Evolutionary conservation across 2,888 invertebrate genomes (phyloP).

Genomic region (Monochamus alternatus): DNA sequence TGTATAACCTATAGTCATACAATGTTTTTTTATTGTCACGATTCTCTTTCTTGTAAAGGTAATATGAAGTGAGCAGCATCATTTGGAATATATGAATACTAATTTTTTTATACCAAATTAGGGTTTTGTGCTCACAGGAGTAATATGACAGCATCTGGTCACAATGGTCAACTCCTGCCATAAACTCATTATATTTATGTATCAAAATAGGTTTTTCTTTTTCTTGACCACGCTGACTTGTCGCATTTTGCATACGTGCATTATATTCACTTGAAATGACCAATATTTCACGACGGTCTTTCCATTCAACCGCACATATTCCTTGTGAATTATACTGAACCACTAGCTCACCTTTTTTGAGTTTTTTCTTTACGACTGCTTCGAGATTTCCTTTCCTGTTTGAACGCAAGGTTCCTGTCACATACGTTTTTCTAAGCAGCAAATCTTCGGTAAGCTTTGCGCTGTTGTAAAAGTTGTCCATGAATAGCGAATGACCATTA

Average conservation of each 20-base stretch:
- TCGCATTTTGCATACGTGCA: no score
- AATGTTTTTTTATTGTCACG: conserved; percentile 34
- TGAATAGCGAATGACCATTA: background rate
- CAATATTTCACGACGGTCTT: conserved; percentile 58
- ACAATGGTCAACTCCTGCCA: conserved; percentile 8
- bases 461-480: conserved; percentile 2
- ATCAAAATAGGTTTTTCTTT: no score
- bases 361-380: background rate
- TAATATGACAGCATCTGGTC: conserved; percentile 50
- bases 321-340: conserved; percentile 50
- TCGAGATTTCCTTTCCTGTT: background rate
- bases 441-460: background rate
- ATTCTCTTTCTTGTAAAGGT: conserved; percentile 44
- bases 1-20: conserved; percentile 44
- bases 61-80: conserved; percentile 46
- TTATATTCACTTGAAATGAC: conserved; percentile 57
- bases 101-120: conserved; percentile 50
- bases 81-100: conserved; percentile 49
- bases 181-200: no score
- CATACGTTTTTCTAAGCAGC: background rate
- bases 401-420: background rate
- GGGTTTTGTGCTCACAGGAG: conserved; percentile 46
- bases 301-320: conserved; percentile 58
- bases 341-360: conserved; percentile 46
- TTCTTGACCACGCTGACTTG: no score